Conservation (phyloP, 2,113 vertebrate genomes). For the Aix galericulata region DNA sequence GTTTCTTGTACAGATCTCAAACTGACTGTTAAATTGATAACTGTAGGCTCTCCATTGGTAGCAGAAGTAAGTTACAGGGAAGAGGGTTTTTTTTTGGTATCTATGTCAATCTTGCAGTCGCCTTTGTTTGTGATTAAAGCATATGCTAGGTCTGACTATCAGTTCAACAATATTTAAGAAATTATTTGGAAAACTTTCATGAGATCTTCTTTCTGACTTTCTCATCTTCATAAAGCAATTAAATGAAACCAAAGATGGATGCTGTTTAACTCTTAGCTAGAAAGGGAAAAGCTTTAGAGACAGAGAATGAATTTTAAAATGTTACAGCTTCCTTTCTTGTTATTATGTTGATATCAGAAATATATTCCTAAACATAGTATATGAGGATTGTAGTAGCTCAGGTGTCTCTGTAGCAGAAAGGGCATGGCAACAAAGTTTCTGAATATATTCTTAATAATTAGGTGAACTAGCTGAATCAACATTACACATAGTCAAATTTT, state of each 20-base stretch:
- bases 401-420: not conserved
- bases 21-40: conserved; percentile 30
- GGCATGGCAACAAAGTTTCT: not conserved
- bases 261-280: not conserved
- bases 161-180: conserved; percentile 28
- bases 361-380: not conserved
- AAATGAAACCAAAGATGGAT: not conserved
- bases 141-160: not conserved
- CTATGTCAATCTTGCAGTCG: conserved; percentile 18
- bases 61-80: conserved; percentile 21
- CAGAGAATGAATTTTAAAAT: not conserved
- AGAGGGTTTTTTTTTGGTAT: not conserved
- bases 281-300: not conserved
- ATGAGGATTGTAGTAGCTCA: not conserved
- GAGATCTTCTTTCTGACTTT: not conserved
- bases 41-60: not conserved
- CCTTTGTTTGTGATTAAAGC: conserved; percentile 10
- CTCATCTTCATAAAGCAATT: not conserved
- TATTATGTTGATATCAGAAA: not conserved
- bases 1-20: not conserved
- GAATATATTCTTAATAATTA: not conserved
- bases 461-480: not conserved
- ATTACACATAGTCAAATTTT: not conserved
- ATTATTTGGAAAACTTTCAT: not conserved
- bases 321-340: not conserved